These are phyloP conservation scores for Neolamprologus falcicula DNA, from an alignment of 2,113 vertebrate genomes.

Conservation along the genomic window DNA sequence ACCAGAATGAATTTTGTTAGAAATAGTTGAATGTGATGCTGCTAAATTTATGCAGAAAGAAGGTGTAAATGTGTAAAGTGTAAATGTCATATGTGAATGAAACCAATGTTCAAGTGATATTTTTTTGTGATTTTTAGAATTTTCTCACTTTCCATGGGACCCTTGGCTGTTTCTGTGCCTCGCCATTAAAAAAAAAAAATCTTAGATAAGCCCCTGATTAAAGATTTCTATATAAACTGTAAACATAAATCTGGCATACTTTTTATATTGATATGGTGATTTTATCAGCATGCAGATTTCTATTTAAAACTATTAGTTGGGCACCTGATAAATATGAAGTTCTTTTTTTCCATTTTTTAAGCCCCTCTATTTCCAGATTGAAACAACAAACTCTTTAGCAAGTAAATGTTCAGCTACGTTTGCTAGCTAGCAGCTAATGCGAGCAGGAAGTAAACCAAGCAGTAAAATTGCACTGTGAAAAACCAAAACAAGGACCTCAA, in stretches of 20 bases:
- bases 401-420: not conserved
- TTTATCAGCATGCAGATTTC: not conserved
- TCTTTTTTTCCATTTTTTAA: not conserved
- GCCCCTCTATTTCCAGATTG: not conserved
- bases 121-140: not conserved
- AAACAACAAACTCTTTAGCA: not conserved
- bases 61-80: not conserved
- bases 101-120: not conserved
- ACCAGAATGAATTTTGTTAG: not conserved
- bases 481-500: not conserved
- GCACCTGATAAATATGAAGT: not conserved
- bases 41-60: not conserved
- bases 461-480: too few relatives aligned
- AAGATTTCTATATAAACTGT: not conserved
- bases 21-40: not conserved
- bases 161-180: not conserved
- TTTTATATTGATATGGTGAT: not conserved
- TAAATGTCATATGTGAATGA: not conserved
- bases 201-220: not conserved
- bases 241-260: not conserved
- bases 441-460: too few relatives aligned
- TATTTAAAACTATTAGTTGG: not conserved
- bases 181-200: rapidly evolving
- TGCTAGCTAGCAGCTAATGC: not conserved
- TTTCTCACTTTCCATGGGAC: not conserved